These are phyloP conservation scores for Lasioglossum zephyrum DNA, from an alignment of 2,888 invertebrate species.

Conservation along the genomic window DNA sequence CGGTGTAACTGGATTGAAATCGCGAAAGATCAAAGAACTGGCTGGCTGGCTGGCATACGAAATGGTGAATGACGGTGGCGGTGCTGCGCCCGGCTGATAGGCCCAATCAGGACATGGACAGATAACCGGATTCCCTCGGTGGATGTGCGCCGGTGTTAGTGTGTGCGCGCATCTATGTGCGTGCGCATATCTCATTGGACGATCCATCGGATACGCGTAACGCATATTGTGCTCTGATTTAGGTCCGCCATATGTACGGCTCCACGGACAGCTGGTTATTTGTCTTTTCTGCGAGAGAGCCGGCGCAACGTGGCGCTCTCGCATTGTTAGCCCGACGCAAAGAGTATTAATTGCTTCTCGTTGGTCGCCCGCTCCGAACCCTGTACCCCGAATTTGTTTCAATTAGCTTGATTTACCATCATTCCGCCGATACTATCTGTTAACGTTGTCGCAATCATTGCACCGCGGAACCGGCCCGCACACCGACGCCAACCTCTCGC, in stretches of 20 bases:
- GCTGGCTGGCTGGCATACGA: constrained; percentile 63
- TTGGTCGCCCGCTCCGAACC: constrained; percentile 14
- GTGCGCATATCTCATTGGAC: constrained; percentile 68
- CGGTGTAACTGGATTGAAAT: constrained; percentile 82
- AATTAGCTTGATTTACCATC: constrained; percentile 52
- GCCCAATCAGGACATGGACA: constrained; percentile 74
- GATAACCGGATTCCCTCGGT: constrained; percentile 75
- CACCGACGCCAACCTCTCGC: neutral
- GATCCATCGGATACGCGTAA: constrained; percentile 70
- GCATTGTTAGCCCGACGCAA: constrained; percentile 43
- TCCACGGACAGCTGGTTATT: constrained; percentile 63
- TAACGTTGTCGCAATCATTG: constrained; percentile 16
- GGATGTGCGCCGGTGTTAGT: constrained; percentile 43
- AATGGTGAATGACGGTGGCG: constrained; percentile 57
- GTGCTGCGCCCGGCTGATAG: constrained; percentile 61
- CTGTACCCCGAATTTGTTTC: constrained; percentile 48
- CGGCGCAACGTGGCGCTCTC: constrained; percentile 9
- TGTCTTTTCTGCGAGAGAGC: constrained; percentile 51
- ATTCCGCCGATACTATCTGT: constrained; percentile 15
- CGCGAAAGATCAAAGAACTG: constrained; percentile 82
- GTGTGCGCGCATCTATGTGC: neutral
- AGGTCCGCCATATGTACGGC: constrained; percentile 58
- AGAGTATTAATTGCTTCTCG: constrained; percentile 58
- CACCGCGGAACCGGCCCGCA: neutral
- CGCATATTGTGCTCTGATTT: constrained; percentile 69